Percentiles rank a stretch among this genome's conserved stretches.
These are phyloP conservation scores for Rhinella marina DNA, from an alignment of 2,797 vertebrate species.

Conservation along the genomic window DNA sequence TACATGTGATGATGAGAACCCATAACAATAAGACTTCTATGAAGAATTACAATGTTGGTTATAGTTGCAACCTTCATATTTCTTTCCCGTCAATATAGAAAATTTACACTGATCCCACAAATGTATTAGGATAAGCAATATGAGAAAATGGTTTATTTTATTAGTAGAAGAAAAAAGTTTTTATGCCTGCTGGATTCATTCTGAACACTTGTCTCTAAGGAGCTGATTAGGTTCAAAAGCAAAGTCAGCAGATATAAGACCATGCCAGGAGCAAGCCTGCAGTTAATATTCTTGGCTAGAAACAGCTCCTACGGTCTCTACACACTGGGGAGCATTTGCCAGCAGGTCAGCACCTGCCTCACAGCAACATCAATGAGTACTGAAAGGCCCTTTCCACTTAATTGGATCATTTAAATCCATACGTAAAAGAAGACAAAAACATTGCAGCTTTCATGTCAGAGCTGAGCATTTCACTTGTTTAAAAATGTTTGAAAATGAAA, in stretches of 20 bases:
- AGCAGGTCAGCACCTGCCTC: constrained; percentile 58
- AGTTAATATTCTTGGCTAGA: constrained; percentile 56
- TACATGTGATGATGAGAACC: neutral
- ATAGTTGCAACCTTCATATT: neutral
- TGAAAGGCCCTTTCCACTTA: constrained; percentile 49
- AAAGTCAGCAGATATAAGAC: constrained; percentile 37
- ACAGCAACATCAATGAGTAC: constrained; percentile 51
- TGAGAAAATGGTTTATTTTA: constrained; percentile 24
- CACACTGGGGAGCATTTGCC: constrained; percentile 49
- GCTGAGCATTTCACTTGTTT: constrained; percentile 43
- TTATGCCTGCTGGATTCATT: constrained; percentile 14
- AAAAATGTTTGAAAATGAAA: constrained; percentile 34
- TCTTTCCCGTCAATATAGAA: neutral
- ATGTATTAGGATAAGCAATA: neutral
- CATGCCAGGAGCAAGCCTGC: constrained; percentile 50
- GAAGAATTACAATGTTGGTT: neutral
- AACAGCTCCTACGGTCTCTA: constrained; percentile 14
- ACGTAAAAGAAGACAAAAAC: neutral
- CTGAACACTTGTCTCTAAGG: constrained; percentile 52
- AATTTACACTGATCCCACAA: neutral
- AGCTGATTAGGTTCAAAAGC: constrained; percentile 57
- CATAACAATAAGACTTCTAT: neutral
- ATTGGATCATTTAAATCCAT: constrained; percentile 61
- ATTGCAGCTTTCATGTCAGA: constrained; percentile 37
- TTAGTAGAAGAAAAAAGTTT: constrained; percentile 11